A percentile compares a stretch with the other conserved stretches of the same genome.
These are phyloP conservation scores for Apodemia duryi DNA, from an alignment of 2,888 invertebrate species.

Conservation along the genomic window DNA sequence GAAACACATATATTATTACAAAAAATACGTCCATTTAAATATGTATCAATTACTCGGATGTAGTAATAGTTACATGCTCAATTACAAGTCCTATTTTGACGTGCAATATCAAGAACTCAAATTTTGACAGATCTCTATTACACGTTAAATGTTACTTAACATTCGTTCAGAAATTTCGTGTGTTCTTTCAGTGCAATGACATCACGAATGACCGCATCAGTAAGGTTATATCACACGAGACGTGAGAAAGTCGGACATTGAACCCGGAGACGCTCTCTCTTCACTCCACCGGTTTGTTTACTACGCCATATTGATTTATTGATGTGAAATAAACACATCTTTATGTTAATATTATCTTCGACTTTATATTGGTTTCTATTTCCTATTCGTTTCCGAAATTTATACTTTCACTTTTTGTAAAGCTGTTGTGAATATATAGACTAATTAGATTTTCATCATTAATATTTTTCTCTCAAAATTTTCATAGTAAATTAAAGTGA, in stretches of 20 bases:
- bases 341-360: slow-evolving; percentile 14
- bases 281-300: slow-evolving; percentile 6
- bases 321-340: slow-evolving; percentile 1
- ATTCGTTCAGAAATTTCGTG: slow-evolving; percentile 7
- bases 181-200: slow-evolving; percentile 36
- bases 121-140: neutral
- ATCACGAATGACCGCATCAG: slow-evolving; percentile 37
- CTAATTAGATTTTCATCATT: no score
- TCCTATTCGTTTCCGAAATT: slow-evolving; percentile 3
- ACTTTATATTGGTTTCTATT: slow-evolving; percentile 6
- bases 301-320: slow-evolving; percentile 8
- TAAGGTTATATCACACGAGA: slow-evolving; percentile 49
- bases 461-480: no score
- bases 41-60: no score
- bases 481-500: no score
- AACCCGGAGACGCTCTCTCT: slow-evolving; percentile 38
- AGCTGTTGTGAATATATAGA: neutral
- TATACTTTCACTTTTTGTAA: slow-evolving; percentile 6
- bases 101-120: no score
- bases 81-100: no score
- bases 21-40: no score
- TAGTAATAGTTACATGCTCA: no score
- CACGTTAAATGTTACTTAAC: neutral
- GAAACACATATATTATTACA: no score
- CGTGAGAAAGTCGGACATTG: slow-evolving; percentile 50